A percentile compares a stretch with the other conserved stretches of the same genome.
Conservation (phyloP, 2,888 invertebrate genomes). For the Apotomis turbidana region DNA sequence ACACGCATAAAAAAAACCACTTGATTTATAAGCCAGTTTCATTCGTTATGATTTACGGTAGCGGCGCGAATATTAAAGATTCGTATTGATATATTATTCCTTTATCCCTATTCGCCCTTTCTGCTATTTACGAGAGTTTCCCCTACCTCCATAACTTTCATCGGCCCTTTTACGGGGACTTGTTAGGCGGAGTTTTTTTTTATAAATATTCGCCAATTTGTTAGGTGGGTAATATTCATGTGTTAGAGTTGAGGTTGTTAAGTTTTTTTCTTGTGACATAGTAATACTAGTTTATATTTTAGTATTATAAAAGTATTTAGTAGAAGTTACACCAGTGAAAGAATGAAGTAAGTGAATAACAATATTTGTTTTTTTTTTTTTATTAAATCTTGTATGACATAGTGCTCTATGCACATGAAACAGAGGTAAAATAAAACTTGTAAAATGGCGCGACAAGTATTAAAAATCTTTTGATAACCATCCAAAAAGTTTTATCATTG, state of each 20-base stretch:
- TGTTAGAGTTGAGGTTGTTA: constrained; percentile 46
- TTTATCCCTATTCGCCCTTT: constrained; percentile 80
- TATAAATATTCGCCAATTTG: constrained; percentile 59
- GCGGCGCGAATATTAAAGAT: constrained; percentile 82
- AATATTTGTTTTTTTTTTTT: too few species aligned
- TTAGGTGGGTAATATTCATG: constrained; percentile 56
- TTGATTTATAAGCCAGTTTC: constrained; percentile 77
- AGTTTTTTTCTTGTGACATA: background rate
- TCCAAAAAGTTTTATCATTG: constrained; percentile 5
- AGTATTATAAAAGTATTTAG: too few species aligned
- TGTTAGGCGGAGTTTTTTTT: constrained; percentile 69
- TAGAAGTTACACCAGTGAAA: too few species aligned
- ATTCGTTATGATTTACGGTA: constrained; percentile 81
- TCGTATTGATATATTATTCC: constrained; percentile 84
- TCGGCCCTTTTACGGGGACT: constrained; percentile 78
- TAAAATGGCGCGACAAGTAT: background rate
- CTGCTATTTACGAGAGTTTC: constrained; percentile 80
- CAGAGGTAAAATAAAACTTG: too few species aligned
- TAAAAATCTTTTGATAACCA: background rate
- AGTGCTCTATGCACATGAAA: too few species aligned
- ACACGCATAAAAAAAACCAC: constrained; percentile 56
- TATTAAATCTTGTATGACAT: too few species aligned
- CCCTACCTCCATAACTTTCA: constrained; percentile 80
- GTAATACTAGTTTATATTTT: too few species aligned
- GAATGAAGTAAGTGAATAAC: too few species aligned